A percentile compares a stretch with the other conserved stretches of the same genome.
phyloP scores from a whole-genome alignment of 2,113 vertebrate species.

The Melanocharis versteri region DNA sequence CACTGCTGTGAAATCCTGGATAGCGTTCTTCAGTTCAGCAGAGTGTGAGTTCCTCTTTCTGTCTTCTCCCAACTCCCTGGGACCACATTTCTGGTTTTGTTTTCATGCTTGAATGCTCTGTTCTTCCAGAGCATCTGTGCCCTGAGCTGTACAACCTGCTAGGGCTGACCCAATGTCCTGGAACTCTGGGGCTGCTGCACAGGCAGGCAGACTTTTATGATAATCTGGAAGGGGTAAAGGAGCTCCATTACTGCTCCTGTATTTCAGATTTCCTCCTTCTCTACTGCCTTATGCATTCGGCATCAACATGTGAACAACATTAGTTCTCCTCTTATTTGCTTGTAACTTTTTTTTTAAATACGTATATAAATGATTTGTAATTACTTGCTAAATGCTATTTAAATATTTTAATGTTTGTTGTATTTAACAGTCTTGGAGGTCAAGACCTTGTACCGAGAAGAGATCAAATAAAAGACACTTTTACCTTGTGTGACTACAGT shows the following conservation, averaged over 20 bases:
- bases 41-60: neutral
- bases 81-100: neutral
- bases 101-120: neutral
- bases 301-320: no score
- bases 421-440: neutral
- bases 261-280: neutral
- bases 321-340: neutral
- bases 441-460: neutral
- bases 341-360: neutral
- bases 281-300: neutral
- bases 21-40: neutral
- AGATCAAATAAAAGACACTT: neutral
- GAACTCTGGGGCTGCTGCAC: neutral
- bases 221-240: neutral
- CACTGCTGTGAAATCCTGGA: neutral
- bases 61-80: neutral
- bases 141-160: neutral
- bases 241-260: neutral
- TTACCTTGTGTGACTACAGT: neutral
- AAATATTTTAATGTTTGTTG: neutral
- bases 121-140: slow-evolving; percentile 21
- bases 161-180: neutral
- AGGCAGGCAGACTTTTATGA: neutral
- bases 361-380: no score
- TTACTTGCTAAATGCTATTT: neutral